phyloP scores from a whole-genome alignment of 2,797 vertebrate species.

The Macroramphosus scolopax region DNA sequence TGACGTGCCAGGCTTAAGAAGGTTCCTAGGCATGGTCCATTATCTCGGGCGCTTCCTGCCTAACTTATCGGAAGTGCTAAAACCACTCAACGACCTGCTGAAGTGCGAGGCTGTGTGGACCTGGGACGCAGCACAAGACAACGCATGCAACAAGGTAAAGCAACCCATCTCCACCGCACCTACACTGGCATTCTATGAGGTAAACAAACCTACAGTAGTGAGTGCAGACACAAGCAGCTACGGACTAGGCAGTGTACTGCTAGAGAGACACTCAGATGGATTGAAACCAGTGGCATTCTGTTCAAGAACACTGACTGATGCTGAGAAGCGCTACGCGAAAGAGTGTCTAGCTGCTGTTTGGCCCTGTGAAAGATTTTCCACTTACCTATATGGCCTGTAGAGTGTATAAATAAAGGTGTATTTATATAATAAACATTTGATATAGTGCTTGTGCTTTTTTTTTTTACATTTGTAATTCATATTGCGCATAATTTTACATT shows the following conservation, averaged over 20 bases:
- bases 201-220: slow-evolving; percentile 1
- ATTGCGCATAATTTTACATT: too few relatives aligned
- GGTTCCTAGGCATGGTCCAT: slow-evolving; percentile 6
- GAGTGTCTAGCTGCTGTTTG: not conserved
- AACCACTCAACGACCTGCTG: slow-evolving; percentile 13
- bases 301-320: not conserved
- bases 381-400: not conserved
- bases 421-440: too few relatives aligned
- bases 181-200: not conserved
- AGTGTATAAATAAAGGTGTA: too few relatives aligned
- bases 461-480: too few relatives aligned
- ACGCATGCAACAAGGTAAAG: not conserved
- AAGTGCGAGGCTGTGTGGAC: slow-evolving; percentile 3
- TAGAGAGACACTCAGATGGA: not conserved
- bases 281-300: not conserved
- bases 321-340: not conserved
- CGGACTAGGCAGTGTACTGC: not conserved
- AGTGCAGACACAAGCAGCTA: not conserved
- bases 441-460: too few relatives aligned
- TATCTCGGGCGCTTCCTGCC: slow-evolving; percentile 17
- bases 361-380: slow-evolving; percentile 4
- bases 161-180: not conserved
- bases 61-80: slow-evolving; percentile 10
- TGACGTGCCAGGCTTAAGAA: too few relatives aligned
- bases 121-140: slow-evolving; percentile 1